These are phyloP conservation scores for Hormaphis cornu DNA, from an alignment of 1,140 invertebrate species.

Conservation along the genomic window DNA sequence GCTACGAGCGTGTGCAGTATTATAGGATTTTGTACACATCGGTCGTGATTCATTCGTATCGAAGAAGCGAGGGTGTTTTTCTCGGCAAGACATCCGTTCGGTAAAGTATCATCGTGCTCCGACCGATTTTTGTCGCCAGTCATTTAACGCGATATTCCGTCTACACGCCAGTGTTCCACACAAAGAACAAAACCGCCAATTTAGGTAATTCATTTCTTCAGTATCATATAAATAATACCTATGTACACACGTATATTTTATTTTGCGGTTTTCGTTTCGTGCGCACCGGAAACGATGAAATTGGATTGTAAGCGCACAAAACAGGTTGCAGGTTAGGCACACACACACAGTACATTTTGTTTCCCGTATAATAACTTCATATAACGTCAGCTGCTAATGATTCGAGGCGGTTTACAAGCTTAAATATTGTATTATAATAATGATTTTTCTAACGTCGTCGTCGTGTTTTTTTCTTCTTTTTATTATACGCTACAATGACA, in stretches of 20 bases:
- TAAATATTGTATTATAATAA: too few relatives aligned
- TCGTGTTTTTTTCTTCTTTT: too few relatives aligned
- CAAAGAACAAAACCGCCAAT: conserved; percentile 2
- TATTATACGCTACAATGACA: too few relatives aligned
- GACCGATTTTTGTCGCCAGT: background rate
- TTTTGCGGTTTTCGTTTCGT: background rate
- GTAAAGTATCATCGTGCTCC: too few relatives aligned
- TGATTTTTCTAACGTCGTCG: too few relatives aligned
- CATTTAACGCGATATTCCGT: conserved; percentile 4
- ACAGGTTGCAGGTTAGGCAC: too few relatives aligned
- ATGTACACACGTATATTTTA: background rate
- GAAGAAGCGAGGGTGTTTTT: too few relatives aligned
- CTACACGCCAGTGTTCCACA: background rate
- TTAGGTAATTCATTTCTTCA: background rate
- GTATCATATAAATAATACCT: background rate
- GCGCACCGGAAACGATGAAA: conserved; percentile 17
- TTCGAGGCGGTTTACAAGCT: too few relatives aligned
- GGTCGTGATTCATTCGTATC: too few relatives aligned
- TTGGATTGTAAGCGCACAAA: background rate
- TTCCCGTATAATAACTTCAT: background rate
- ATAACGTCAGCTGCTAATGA: background rate
- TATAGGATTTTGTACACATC: too few relatives aligned
- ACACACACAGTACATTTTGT: background rate
- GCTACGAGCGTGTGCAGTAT: too few relatives aligned
- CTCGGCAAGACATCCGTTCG: too few relatives aligned